These are phyloP conservation scores for Pterophyllum scalare DNA, from an alignment of 2,113 vertebrate species.

Conservation along the genomic window DNA sequence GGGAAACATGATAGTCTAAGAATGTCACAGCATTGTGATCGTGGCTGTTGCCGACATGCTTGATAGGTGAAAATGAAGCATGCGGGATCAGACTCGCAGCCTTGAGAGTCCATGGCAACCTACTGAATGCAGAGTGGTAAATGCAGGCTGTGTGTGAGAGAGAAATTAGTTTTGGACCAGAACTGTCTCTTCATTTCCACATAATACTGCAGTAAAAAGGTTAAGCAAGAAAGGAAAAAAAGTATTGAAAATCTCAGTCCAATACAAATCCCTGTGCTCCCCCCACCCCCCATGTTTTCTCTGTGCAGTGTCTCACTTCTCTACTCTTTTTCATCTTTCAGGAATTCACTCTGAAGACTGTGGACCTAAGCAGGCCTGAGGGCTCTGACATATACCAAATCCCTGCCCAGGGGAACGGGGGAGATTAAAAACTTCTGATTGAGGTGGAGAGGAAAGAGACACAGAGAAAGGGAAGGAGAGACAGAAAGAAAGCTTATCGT, in stretches of 20 bases:
- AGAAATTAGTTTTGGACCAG: slow-evolving; percentile 39
- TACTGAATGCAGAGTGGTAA: slow-evolving; percentile 61
- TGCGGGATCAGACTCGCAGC: slow-evolving; percentile 39
- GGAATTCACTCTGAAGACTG: slow-evolving; percentile 69
- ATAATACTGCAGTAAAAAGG: slow-evolving; percentile 52
- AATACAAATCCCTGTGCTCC: slow-evolving; percentile 58
- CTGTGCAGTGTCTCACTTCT: slow-evolving; percentile 61
- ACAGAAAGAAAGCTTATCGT: slow-evolving; percentile 58
- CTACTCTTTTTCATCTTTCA: slow-evolving; percentile 77
- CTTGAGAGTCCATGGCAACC: slow-evolving; percentile 71
- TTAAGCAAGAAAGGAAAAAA: slow-evolving; percentile 32
- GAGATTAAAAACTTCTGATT: slow-evolving; percentile 77
- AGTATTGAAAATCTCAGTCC: slow-evolving; percentile 45
- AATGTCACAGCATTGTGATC: slow-evolving; percentile 29
- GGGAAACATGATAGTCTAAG: not conserved
- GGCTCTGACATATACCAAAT: slow-evolving; percentile 71
- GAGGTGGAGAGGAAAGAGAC: slow-evolving; percentile 63
- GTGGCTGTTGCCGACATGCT: slow-evolving; percentile 20
- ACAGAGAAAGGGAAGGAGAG: slow-evolving; percentile 33
- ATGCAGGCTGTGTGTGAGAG: slow-evolving; percentile 27
- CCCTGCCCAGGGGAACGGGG: slow-evolving; percentile 61
- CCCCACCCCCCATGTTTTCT: slow-evolving; percentile 42
- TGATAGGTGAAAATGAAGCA: slow-evolving; percentile 49
- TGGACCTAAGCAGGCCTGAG: slow-evolving; percentile 69
- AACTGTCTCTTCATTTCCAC: slow-evolving; percentile 42